phyloP scores from a whole-genome alignment of 2,888 invertebrate genomes.

The Holacanthella duospinosa region DNA sequence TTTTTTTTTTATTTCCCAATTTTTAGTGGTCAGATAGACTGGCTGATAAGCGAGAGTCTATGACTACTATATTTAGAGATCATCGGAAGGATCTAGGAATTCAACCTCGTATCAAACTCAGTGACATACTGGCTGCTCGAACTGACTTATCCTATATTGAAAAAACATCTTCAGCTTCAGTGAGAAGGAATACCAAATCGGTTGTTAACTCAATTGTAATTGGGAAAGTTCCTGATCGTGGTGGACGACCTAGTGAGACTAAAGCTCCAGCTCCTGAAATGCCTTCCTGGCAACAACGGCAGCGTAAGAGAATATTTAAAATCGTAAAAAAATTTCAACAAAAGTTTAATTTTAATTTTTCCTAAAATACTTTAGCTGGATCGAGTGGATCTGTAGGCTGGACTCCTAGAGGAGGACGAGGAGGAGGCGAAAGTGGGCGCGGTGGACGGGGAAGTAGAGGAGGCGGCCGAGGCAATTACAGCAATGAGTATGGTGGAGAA shows the following conservation, averaged over 20 bases:
- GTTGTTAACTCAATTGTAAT: conserved; percentile 80
- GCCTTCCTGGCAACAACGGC: conserved; percentile 79
- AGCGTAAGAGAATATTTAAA: conserved; percentile 8
- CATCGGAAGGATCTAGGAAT: conserved; percentile 47
- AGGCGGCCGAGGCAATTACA: conserved; percentile 14
- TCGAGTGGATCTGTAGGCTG: conserved; percentile 45
- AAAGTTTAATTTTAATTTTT: not conserved
- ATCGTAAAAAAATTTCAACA: not conserved
- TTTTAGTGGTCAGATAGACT: conserved; percentile 71
- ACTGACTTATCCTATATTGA: conserved; percentile 74
- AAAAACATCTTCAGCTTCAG: conserved; percentile 78
- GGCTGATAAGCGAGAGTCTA: conserved; percentile 59
- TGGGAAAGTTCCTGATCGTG: conserved; percentile 76
- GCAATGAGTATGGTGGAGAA: conserved; percentile 14
- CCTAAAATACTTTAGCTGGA: conserved; percentile 30
- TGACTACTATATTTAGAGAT: conserved; percentile 51
- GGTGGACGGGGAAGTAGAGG: conserved; percentile 4
- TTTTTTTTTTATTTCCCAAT: conserved; percentile 11
- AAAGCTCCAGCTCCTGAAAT: conserved; percentile 92
- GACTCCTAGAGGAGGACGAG: conserved; percentile 36
- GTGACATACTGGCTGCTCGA: conserved; percentile 74
- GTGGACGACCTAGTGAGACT: conserved; percentile 81
- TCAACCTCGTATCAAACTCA: conserved; percentile 57
- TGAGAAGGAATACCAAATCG: conserved; percentile 72
- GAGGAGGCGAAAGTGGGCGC: conserved; percentile 31